phyloP scores from a whole-genome alignment of 2,797 vertebrate genomes.

The Phaenicophaeus curvirostris region DNA sequence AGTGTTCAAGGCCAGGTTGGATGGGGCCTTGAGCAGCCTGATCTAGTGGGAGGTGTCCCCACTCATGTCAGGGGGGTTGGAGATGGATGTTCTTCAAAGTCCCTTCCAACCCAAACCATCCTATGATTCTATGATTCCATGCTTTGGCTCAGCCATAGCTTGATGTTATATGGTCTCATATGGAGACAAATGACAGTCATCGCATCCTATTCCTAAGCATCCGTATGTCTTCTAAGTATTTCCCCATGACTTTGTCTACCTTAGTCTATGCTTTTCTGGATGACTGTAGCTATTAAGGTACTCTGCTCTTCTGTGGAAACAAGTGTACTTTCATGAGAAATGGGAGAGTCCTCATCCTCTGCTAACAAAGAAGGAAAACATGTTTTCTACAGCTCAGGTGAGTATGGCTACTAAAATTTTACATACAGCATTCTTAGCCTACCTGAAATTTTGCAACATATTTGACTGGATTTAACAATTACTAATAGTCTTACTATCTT shows the following conservation, averaged over 20 bases:
- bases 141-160: background rate
- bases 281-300: background rate
- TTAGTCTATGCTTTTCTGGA: background rate
- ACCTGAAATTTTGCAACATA: background rate
- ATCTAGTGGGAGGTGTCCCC: no score
- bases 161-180: background rate
- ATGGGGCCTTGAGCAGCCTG: no score
- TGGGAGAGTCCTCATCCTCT: background rate
- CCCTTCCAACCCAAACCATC: no score
- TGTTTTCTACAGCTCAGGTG: no score
- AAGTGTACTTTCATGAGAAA: background rate
- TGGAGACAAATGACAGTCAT: background rate
- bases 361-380: background rate
- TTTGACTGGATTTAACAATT: background rate
- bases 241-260: background rate
- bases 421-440: background rate
- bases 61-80: no score
- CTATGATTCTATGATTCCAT: no score
- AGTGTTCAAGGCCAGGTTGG: no score
- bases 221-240: background rate
- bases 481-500: background rate
- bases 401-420: background rate
- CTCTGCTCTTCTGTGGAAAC: background rate
- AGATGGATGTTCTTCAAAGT: no score
- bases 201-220: background rate